Evolutionary conservation across 2,888 invertebrate species (phyloP), one percentile per base, ranked within the genome.

Genomic region (Diogma glabrata): DNA sequence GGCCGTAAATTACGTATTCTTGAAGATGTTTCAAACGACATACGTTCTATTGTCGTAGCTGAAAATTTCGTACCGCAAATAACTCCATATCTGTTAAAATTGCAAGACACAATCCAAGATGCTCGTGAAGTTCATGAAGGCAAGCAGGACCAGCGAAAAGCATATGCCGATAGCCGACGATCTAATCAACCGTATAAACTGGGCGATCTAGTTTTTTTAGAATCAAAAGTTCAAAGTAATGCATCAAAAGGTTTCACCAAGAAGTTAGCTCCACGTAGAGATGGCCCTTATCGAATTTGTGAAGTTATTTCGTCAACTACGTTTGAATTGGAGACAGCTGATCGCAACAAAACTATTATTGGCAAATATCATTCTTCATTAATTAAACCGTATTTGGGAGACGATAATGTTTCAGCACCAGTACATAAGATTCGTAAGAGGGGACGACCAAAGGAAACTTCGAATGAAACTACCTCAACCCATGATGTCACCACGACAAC

Each of bases 1-100:
- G 67, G 61, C 0, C 51, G 66, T 47, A 64, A 69, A 53, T 40
- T 67, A 1, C 53, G 67, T n/a, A 61, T 62, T 1, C 49, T 59
- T 1, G 60, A 61, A 52, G 67, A 67, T 26, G 59, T 60, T 7
- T 30, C 54, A 6, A 55, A 57, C 33, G 63, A 65, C 49, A 38
- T 63, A 5, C 52, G 57, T 47, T n/a, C 53, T 2, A 57, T 65
- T 14, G 47, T 62, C 0, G 30, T 57, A 8, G 49, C 52, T 3
- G 64, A 66, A 52, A 57, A 53, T 43, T 55, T 58, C 26, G 24
- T 59, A 1, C 52, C 56, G 4, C 46, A 53, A 49, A 57, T 57
- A 7, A 56, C 56, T 2, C 54, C 53, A n/a, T 28, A 19, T 10
- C 14, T 33, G 12, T 14, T 4, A 33, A 10, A 33, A 4, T n/a